Evolutionary conservation across 2,888 invertebrate species (phyloP), one percentile per base, ranked within the genome.

Genomic region (Lasioglossum marginatum): DNA sequence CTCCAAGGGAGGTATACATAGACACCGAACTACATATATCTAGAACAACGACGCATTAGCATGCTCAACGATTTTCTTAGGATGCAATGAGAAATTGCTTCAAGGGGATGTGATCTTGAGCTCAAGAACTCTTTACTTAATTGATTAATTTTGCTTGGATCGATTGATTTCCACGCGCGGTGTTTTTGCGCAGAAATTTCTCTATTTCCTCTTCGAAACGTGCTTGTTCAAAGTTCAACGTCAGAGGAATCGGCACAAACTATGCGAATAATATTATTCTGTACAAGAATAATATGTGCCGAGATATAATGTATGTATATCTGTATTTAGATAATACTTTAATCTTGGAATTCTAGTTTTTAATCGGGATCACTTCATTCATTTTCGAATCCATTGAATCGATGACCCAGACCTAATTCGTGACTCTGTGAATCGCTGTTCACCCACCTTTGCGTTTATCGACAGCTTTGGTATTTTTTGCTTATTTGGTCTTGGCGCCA

Each of bases 371-470:
- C 66, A 4, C 19, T 66, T 66, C 34, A 66, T 66, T 66, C 66
- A 66, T 34, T 34, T 66, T 66, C 34, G 66, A 66, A 19, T 66
- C 19, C 34, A 66, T 34, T 34, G 34, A 31, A 34, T 31, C 19
- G 66, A 16, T 66, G 66, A 66, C 66, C 66, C 66, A 66, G 66
- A 66, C 66, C 34, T 34, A 66, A 66, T 66, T 66, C 66, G 19
- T 19, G 34, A 34, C 19, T 66, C 66, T 3, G 34, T 34, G 34
- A 19, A 14, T 60, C 60, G 27, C 27, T 60, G 60, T 60, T 60
- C 60, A 5, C 1, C 14, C 60, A 60, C 60, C 14, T 31, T n/a
- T 0, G 14, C 27, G 10, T 60, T n/a, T 16, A 31, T 60, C 27
- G 60, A 16, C 5, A 31, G 27, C 27, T 0, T 16, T 2, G 5